Base-by-base conservation (phyloP, 2,888 invertebrate species). In the Slavum lentiscoides region DNA sequence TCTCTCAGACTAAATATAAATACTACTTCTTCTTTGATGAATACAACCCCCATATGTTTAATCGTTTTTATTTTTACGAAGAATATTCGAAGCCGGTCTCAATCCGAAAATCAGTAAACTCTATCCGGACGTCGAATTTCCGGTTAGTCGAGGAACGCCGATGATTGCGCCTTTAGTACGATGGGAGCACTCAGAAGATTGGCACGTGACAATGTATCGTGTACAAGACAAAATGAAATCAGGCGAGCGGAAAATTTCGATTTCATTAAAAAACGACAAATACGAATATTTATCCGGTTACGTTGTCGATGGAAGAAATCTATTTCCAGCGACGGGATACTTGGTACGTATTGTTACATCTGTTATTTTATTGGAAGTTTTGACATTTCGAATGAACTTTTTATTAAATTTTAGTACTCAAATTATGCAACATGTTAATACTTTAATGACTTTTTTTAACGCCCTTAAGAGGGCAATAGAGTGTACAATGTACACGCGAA, bases 261-360 rank as follows among this genome's bases (percentile, higher is more conserved):
- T 93, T 84, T 88, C 89, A 30, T 87, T 91, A 7, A 86, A 87
- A 0, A 91, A 92, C 83, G 92, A 92, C 82, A 90, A 91, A 84
- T 90, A 90, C 85, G 91, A 92, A 76, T 95, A 90, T 85, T 88
- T 95, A 86, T 87, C 88, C 55, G 95, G 94, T 0, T 96, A 97
- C 86, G 89, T 91, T 17, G 92, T 97, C 82, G 95, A 97, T 86
- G 94, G 96, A 1, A 90, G 94, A 82, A 92, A 92, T 84, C 86
- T 94, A 2, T 91, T 93, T 84, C 96, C 96, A 0, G 96, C 96
- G 0, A 95, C 95, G 0, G 93, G 92, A 21, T 95, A 95, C 86
- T 87, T 96, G 84, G 88, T 88, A 83, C 0, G 39, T 58, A n/a
- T 70, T 30, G 19, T 30, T 69, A 7, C 4, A 30, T 30, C 2